Base-by-base conservation (phyloP, 2,113 vertebrate species). In the Acanthochromis polyacanthus region DNA sequence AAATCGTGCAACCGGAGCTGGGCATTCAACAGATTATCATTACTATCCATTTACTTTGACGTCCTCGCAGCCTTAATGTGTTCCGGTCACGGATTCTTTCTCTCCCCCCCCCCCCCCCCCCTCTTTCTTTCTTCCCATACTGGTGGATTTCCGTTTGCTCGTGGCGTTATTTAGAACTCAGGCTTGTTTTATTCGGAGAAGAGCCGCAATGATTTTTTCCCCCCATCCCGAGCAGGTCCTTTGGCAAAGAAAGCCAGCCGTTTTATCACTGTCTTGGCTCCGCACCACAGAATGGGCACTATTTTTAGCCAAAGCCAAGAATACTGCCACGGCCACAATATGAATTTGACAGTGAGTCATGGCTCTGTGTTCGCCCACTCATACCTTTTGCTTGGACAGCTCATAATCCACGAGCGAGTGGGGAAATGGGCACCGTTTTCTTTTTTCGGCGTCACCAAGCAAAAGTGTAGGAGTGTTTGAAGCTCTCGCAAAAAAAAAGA, bases 291-390 rank as follows among this genome's bases (percentile, higher is more conserved):
- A 82, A 90, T 28, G 64, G 73, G 20, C 74, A 48, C 88, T 91
- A 90, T 93, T 88, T 91, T 90, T 89, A 88, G 86, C 53, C 64
- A 66, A 88, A 87, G 71, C 80, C 73, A 75, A 84, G 75, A 91
- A 88, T 87, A 79, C 84, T 84, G 81, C 80, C 81, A 80, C 69
- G 53, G 75, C 79, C 82, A 88, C 87, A 69, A 88, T 90, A 71
- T 81, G 79, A 78, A 86, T 84, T 71, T 86, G 85, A 91, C 90
- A 88, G 72, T 87, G 86, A 88, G 78, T 88, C 88, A 85, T 86
- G 75, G 57, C 72, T 85, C 78, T 22, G 79, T 45, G 74, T 51
- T 89, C 74, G 74, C 82, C 85, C 89, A 90, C 88, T 81, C 81
- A 22, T 82, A 84, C 78, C 82, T 87, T 75, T 75, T 32, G 63